Evolutionary conservation across 2,113 vertebrate genomes (phyloP), one percentile per base, ranked within the genome.

Genomic region (Chlamydotis undulata): DNA sequence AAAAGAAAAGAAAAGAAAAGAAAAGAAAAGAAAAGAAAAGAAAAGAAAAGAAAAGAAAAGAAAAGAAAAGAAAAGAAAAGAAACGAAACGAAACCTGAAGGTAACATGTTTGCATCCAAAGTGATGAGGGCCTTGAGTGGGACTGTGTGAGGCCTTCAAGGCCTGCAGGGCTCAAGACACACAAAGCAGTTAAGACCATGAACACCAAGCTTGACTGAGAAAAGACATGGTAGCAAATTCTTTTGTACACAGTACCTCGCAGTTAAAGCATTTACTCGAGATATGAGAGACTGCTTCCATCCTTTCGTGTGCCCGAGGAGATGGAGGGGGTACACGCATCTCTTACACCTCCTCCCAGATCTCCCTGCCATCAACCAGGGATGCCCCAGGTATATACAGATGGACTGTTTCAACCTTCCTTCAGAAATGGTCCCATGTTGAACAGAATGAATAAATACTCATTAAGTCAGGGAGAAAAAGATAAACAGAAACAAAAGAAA

Each of bases 331-430:
- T 22, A 26, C 12, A 52, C 41, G 37, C 2, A 4, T 19, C 16
- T 19, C 16, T 82, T 43, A 41, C 7, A 67, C 5, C 41, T 77
- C 60, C 59, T 71, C 14, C 29, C 5, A 4, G 78, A 28, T 33
- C 41, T 37, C 19, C 9, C 43, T 79, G 74, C 25, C 10, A 41
- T 79, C 65, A 87, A 39, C 17, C 2, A 3, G 29, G 19, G 24
- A 52, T 45, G 47, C 7, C 24, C 0, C 0, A 49, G 29, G 29
- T 24, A 45, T 26, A 35, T 13, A 43, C 1, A 3, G 57, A 43
- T 35, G 33, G 57, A 5, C 7, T 73, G 11, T n/a, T 29, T 76
- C 63, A 90, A 50, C 22, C 45, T 87, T 85, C 33, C 43, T 14
- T 78, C 26, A 89, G 64, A 81, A 87, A 73, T 1, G 2, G n/a